Evolutionary conservation across 2,113 vertebrate species (phyloP), one percentile per base, ranked within the genome.

Genomic region (Mixornis gularis): DNA sequence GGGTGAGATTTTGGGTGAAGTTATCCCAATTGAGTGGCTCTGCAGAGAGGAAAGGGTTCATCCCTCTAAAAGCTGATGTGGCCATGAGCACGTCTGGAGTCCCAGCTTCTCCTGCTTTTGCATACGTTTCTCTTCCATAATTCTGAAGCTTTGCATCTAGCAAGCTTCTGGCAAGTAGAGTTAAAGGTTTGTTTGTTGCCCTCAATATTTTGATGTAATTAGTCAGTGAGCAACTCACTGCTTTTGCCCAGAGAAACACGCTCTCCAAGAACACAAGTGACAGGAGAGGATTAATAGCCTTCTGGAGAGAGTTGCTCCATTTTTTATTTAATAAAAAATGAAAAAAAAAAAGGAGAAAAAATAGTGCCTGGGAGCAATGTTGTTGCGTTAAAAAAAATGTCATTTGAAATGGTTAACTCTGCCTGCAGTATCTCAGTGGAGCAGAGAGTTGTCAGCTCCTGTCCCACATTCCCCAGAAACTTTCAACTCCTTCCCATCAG

Each of bases 141-240:
- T 16, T 46, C 29, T 24, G 40, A 66, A 87, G 59, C 63, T 89
- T 59, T 93, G 71, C 48, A 72, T 91, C 74, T 34, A 38, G 17
- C 0, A 1, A 89, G 87, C 55, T 92, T 51, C 81, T 90, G 89
- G 92, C 92, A 92, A 91, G 85, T 17, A 36, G 55, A 96, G 87
- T 87, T 93, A 92, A 92, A 85, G 93, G 63, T 91, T 93, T 76
- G 63, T 87, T 95, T 93, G 87, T 52, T 93, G 91, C 71, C 64
- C 68, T 96, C 59, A 72, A 87, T 92, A 32, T 94, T 96, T 93
- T 91, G 87, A 94, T 94, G 82, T 93, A 95, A 91, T 93, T 92
- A 96, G 89, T 92, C 91, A 93, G 85, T 0, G 4, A 93, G 84
- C 56, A 83, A 85, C 74, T 91, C 34, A 16, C 71, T 91, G 71